Percentiles rank a stretch among this genome's conserved stretches.
These are phyloP conservation scores for Epinephelus lanceolatus DNA, from an alignment of 2,113 vertebrate species.

Conservation along the genomic window DNA sequence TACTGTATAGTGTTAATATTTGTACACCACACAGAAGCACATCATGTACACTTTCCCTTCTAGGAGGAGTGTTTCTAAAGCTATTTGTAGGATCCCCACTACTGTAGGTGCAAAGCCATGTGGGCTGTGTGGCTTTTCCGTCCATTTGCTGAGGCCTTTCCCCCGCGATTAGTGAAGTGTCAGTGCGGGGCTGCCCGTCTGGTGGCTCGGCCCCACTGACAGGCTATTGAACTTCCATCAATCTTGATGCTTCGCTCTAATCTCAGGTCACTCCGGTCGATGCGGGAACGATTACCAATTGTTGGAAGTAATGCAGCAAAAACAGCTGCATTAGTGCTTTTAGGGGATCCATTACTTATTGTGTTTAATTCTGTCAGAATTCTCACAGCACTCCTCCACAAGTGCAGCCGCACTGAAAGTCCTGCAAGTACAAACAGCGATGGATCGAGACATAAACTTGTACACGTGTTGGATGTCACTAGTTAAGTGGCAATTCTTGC, in stretches of 20 bases:
- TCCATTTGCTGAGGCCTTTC: conserved; percentile 28
- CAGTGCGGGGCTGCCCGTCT: neutral
- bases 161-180: conserved; percentile 2
- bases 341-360: conserved; percentile 17
- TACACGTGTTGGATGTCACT: neutral
- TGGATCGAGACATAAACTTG: neutral
- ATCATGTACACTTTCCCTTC: neutral
- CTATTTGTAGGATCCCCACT: neutral
- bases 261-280: conserved; percentile 62
- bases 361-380: conserved; percentile 38
- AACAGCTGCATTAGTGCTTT: conserved; percentile 42
- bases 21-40: neutral
- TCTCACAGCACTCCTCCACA: neutral
- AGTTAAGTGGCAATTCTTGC: too few relatives aligned
- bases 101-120: neutral
- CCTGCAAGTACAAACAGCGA: neutral
- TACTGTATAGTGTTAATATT: neutral
- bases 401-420: neutral
- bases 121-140: conserved; percentile 17
- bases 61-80: too few relatives aligned
- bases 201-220: conserved; percentile 26
- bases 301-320: conserved; percentile 59
- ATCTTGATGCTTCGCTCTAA: conserved; percentile 53
- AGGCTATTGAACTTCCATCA: conserved; percentile 71
- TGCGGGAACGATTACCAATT: conserved; percentile 52